Evolutionary conservation across 2,113 vertebrate species (phyloP).

Genomic region (Amphiprion percula): DNA sequence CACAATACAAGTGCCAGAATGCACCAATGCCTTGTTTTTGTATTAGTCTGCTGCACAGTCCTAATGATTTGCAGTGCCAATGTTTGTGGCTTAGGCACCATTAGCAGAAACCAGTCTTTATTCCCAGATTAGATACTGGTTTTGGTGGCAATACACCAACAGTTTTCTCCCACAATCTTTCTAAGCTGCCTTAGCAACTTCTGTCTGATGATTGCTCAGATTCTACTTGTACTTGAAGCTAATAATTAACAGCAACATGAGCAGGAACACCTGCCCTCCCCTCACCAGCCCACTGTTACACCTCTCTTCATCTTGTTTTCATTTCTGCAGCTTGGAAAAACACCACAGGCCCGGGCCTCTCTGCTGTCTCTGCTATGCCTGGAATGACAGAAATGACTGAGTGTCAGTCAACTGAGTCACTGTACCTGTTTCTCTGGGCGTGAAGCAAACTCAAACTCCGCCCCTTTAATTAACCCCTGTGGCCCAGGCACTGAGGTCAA

Average conservation of each 20-base stretch:
- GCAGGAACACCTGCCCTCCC: neutral
- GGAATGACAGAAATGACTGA: slow-evolving; percentile 61
- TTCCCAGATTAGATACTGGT: neutral
- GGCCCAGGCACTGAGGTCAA: slow-evolving; percentile 9
- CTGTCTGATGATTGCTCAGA: slow-evolving; percentile 8
- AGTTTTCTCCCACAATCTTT: neutral
- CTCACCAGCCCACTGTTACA: neutral
- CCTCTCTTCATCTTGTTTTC: slow-evolving; percentile 1
- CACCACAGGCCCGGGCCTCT: slow-evolving; percentile 24
- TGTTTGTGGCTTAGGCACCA: no score
- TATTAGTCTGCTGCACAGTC: no score
- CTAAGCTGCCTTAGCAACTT: neutral
- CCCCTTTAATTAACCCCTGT: slow-evolving; percentile 51
- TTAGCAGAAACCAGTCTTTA: no score
- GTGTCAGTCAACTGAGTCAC: slow-evolving; percentile 51
- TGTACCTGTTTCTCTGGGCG: slow-evolving; percentile 26
- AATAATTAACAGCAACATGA: slow-evolving; percentile 34
- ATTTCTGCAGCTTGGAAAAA: slow-evolving; percentile 39
- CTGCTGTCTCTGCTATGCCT: slow-evolving; percentile 45
- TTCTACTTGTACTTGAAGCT: neutral
- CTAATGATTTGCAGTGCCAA: no score
- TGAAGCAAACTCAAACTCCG: slow-evolving; percentile 9
- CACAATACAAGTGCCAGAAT: no score
- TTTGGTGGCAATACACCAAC: neutral
- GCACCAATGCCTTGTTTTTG: no score